Evolutionary conservation across 2,888 invertebrate species (phyloP), one percentile per base, ranked within the genome.

Genomic region (Slavum lentiscoides): DNA sequence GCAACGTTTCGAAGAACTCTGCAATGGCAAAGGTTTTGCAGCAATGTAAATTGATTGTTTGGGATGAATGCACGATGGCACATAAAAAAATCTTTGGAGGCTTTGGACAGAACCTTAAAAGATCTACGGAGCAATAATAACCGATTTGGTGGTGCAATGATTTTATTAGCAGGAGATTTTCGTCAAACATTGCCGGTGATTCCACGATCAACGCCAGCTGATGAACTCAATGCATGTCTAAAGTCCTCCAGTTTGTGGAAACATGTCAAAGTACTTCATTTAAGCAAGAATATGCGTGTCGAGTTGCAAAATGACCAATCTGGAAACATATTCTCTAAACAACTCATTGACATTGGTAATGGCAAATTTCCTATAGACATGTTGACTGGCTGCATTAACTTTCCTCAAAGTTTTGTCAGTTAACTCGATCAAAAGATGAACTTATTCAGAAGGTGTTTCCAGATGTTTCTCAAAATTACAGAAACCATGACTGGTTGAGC

Each of bases 11-110:
- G 30, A 30, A 30, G 30, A 30, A 30, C 30, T 30, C 30, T 30
- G 30, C 30, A 30, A 30, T 30, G 30, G 30, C 30, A 30, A 30
- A 30, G 30, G 30, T 30, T 30, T 30, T 87, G 39, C 82, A 83
- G 80, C 69, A 84, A 81, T 83, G 84, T 67, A 84, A 83, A 84
- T 59, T 72, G n/a, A 82, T 83, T 74, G 82, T 86, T 17, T 85
- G 84, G 85, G 85, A 86, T 82, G 84, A 86, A 75, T 85, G 85
- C 81, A 86, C 86, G 13, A 87, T 87, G 87, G 82, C 86, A 4
- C 86, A 86, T 80, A n/a, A n/a, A 86, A 86, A 83, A 82, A 83
- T 30, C 30, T 30, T 30, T 30, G 30, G 30, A 30, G 30, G 30
- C 30, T 30, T 30, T 30, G 30, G 30, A 30, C 30, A 30, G 30